A percentile compares a stretch with the other conserved stretches of the same genome.
Conservation (phyloP, 2,797 vertebrate species). For the Sciurus vulgaris region DNA sequence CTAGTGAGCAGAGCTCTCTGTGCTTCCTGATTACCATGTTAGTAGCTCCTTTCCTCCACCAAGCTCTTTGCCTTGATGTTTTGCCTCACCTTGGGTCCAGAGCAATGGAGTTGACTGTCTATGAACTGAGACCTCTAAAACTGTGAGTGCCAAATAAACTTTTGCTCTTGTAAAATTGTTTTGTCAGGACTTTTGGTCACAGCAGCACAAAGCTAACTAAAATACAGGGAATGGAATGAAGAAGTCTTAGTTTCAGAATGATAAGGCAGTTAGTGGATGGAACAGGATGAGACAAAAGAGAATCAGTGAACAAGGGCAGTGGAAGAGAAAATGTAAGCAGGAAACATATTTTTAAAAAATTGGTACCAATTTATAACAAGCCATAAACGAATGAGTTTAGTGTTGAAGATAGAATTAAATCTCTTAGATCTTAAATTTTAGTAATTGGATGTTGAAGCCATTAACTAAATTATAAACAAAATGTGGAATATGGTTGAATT, state of each 20-base stretch:
- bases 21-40: no score
- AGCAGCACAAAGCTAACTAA: no score
- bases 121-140: no score
- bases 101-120: no score
- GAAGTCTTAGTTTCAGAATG: not conserved
- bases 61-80: no score
- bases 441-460: not conserved
- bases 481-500: not conserved
- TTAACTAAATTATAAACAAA: constrained; percentile 2
- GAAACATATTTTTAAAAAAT: not conserved
- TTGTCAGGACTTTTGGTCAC: no score
- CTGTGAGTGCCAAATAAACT: no score
- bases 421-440: not conserved
- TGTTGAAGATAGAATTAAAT: not conserved
- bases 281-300: not conserved
- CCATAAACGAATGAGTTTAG: not conserved
- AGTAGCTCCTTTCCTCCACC: no score
- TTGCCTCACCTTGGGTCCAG: no score
- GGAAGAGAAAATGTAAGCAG: not conserved
- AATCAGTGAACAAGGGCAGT: not conserved
- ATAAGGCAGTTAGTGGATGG: not conserved
- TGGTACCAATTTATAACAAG: not conserved
- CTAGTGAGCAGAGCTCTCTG: no score
- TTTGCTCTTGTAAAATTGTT: no score
- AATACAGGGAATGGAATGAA: not conserved